Percentiles rank a stretch among this genome's conserved stretches.
Evolutionary conservation across 2,113 vertebrate genomes (phyloP).

Genomic region (Bagarius yarrelli): DNA sequence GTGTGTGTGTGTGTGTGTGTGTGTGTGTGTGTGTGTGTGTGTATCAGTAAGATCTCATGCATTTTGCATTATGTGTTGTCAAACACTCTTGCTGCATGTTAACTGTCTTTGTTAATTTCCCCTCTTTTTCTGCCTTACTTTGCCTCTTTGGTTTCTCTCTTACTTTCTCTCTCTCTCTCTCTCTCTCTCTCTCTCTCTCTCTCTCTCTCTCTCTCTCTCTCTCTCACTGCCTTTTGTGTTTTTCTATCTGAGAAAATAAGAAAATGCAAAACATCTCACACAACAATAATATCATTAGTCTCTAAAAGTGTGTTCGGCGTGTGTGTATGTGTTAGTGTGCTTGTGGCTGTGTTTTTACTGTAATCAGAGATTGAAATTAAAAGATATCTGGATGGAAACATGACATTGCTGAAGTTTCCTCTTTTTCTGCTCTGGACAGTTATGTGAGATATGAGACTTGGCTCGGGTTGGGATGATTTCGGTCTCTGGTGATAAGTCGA

Average conservation of each 20-base stretch:
- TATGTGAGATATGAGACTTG: not conserved
- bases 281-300: conserved; percentile 25
- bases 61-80: conserved; percentile 8
- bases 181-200: conserved; percentile 16
- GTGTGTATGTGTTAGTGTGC: not conserved
- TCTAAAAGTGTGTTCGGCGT: no score
- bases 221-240: conserved; percentile 45
- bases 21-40: not conserved
- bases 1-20: conserved; percentile 12
- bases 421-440: not conserved
- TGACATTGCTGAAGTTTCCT: not conserved
- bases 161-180: not conserved
- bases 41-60: not conserved
- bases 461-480: not conserved
- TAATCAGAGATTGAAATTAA: not conserved
- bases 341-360: not conserved
- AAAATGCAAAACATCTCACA: conserved; percentile 53
- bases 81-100: conserved; percentile 7
- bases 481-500: not conserved
- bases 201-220: conserved; percentile 42
- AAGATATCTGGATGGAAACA: not conserved
- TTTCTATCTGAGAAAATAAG: conserved; percentile 34
- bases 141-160: not conserved
- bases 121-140: not conserved
- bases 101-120: conserved; percentile 6